Percentiles rank a stretch among this genome's conserved stretches.
phyloP scores from a whole-genome alignment of 2,113 vertebrate genomes.

The Callionymus lyra region DNA sequence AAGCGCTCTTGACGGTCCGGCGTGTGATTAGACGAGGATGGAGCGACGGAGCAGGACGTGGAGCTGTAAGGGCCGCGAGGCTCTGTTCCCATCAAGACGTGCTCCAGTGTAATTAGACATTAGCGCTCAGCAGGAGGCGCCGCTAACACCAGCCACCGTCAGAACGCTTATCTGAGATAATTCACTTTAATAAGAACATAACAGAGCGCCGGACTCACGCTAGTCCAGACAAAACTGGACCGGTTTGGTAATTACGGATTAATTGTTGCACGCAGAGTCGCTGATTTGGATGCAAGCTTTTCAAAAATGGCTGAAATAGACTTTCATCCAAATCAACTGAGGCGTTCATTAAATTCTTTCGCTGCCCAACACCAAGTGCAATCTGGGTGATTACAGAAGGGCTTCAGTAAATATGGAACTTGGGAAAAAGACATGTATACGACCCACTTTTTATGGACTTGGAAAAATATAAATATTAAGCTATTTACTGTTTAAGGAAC shows the following conservation, averaged over 20 bases:
- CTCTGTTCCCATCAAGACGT: conserved; percentile 53
- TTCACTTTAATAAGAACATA: conserved; percentile 62
- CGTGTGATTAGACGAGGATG: conserved; percentile 54
- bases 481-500: no score
- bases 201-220: conserved; percentile 45
- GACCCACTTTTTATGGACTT: no score
- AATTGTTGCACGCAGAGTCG: conserved; percentile 44
- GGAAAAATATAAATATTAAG: no score
- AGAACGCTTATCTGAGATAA: conserved; percentile 62
- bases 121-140: conserved; percentile 64
- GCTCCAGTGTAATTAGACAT: conserved; percentile 64
- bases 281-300: conserved; percentile 31
- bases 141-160: conserved; percentile 59
- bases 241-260: conserved; percentile 50
- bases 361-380: not conserved
- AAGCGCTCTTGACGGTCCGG: conserved; percentile 49
- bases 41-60: conserved; percentile 27
- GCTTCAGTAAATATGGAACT: not conserved
- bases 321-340: conserved; percentile 16
- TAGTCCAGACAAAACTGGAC: conserved; percentile 40
- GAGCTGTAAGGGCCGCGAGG: conserved; percentile 43
- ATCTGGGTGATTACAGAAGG: conserved; percentile 3
- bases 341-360: conserved; percentile 12
- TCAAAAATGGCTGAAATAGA: conserved; percentile 18
- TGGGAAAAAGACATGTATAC: no score